phyloP scores from a whole-genome alignment of 1,140 invertebrate species.

The Popillia japonica region DNA sequence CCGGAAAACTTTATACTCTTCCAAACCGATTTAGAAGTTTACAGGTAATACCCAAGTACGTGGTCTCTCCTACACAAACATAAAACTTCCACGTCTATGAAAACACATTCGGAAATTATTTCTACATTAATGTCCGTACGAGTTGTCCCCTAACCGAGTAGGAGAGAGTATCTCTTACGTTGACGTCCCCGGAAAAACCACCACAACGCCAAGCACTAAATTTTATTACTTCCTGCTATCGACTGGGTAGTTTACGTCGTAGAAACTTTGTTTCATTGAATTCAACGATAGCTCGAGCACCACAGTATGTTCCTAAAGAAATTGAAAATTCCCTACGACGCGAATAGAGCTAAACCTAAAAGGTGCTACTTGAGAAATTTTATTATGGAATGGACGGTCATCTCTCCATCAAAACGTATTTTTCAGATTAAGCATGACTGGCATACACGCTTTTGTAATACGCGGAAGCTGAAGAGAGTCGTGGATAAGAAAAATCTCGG shows the following conservation, averaged over 20 bases:
- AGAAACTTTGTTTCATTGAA: constrained; percentile 5
- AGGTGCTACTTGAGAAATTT: neutral
- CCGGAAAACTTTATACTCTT: too few species aligned
- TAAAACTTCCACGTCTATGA: constrained; percentile 1
- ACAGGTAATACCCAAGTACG: neutral
- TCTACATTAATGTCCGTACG: neutral
- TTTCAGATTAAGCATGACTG: too few species aligned
- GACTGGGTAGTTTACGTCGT: neutral
- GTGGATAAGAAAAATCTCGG: too few species aligned
- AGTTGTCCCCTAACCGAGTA: neutral
- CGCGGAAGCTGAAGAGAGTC: too few species aligned
- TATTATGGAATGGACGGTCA: neutral
- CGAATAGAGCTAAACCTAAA: neutral
- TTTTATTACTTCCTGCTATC: neutral
- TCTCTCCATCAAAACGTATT: neutral
- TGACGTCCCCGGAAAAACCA: neutral
- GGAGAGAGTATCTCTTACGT: neutral
- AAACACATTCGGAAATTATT: neutral
- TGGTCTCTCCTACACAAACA: neutral
- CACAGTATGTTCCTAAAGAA: neutral
- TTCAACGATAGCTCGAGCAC: neutral
- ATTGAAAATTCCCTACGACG: neutral
- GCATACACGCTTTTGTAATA: too few species aligned
- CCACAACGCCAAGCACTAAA: neutral
- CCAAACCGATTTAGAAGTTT: neutral